Base-by-base conservation (phyloP, 2,113 vertebrate species). In the Phrynosoma platyrhinos region DNA sequence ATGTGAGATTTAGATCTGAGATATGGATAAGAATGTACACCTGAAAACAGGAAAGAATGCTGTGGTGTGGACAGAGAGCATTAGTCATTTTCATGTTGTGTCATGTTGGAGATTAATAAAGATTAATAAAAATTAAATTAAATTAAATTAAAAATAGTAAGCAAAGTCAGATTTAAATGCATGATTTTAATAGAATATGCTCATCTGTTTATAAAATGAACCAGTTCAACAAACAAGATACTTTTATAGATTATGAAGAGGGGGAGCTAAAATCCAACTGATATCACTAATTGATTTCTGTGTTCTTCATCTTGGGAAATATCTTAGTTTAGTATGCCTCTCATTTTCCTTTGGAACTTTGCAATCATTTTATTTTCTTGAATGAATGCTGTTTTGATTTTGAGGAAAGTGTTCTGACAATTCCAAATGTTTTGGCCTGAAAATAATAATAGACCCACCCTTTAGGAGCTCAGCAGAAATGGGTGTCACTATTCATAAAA, bases 401-500 rank as follows among this genome's bases (percentile, higher is more conserved):
- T 90, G 40, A 91, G 94, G 10, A 95, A 95, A 93, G 74, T 84
- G 62, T 89, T 95, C 92, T 91, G 93, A 93, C 91, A 69, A 90
- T 92, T 90, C 91, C 91, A 94, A 91, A 92, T 95, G 94, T 94
- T 97, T 96, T 95, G 95, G 95, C 94, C 95, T 74, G 88, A 91
- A 96, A 94, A 97, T 95, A 96, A 96, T 96, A 95, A 95, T 90
- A 94, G 88, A 93, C 93, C 91, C 93, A 93, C 91, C 93, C 95
- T 93, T 89, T 78, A 94, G 96, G 94, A 96, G 97, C 97, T 96
- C 94, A 95, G 96, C 88, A 91, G 96, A 97, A 97, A 97, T 96
- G 97, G 97, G 97, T 98, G 97, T 98, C 97, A 97, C 96, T 97
- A 97, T 97, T 98, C 97, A 98, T 98, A 95, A 97, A 97, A 98